These are phyloP conservation scores for Hermaeophaga mercurialis DNA, from an alignment of 2,888 invertebrate genomes.

Conservation along the genomic window DNA sequence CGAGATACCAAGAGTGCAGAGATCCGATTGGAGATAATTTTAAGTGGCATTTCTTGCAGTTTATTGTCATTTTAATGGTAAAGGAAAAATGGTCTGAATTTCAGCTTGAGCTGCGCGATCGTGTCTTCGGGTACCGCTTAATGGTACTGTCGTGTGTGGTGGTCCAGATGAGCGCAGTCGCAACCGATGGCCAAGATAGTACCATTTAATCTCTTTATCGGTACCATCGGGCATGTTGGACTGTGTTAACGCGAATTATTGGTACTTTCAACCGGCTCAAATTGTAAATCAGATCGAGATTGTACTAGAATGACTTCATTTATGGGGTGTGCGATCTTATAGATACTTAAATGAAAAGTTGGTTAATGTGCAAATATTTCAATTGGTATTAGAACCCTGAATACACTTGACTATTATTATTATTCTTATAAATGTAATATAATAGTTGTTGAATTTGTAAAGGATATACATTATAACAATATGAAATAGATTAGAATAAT, in stretches of 20 bases:
- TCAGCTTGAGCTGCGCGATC: constrained; percentile 38
- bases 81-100: constrained; percentile 38
- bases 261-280: constrained; percentile 21
- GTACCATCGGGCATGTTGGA: constrained; percentile 35
- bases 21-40: constrained; percentile 35
- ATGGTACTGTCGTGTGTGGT: constrained; percentile 48
- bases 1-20: constrained; percentile 32
- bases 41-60: constrained; percentile 37
- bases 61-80: constrained; percentile 36
- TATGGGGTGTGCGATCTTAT: neutral
- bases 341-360: too few relatives aligned
- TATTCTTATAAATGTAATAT: too few relatives aligned
- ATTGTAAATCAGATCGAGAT: constrained; percentile 23
- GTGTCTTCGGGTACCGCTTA: constrained; percentile 44
- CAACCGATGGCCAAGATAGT: constrained; percentile 29
- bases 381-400: too few relatives aligned
- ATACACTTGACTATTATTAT: too few relatives aligned
- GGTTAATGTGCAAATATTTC: too few relatives aligned
- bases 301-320: constrained; percentile 23
- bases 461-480: too few relatives aligned
- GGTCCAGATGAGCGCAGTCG: constrained; percentile 30
- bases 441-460: too few relatives aligned
- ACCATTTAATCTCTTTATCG: constrained; percentile 38
- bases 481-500: too few relatives aligned
- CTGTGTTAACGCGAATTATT: constrained; percentile 35